Conservation (phyloP, 2,797 vertebrate species). For the Hylomyscus alleni region DNA sequence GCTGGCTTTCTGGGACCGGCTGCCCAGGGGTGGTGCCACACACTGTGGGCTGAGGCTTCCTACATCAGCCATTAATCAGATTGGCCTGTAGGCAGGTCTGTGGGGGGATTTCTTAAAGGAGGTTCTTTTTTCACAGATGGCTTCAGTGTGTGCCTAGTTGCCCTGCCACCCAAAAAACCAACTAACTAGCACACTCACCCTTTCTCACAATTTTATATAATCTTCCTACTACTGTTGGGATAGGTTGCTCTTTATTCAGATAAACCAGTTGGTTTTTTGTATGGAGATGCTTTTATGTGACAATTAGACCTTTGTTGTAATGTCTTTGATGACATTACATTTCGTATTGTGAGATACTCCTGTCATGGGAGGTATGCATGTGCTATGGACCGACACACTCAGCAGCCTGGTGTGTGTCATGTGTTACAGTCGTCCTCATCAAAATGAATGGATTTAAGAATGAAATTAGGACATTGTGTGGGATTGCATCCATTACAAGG, state of each 20-base stretch:
- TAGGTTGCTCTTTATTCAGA: constrained; percentile 14
- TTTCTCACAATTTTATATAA: constrained; percentile 40
- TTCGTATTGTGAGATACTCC: neutral
- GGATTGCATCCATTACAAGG: neutral
- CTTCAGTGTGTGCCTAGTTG: neutral
- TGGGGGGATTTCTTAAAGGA: neutral
- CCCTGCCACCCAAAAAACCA: neutral
- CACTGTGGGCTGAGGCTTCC: neutral
- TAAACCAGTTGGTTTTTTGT: constrained; percentile 27
- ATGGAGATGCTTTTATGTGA: neutral
- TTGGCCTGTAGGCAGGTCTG: neutral
- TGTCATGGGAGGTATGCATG: neutral
- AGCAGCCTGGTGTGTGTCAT: neutral
- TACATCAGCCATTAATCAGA: neutral
- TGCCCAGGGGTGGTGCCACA: neutral
- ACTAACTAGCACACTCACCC: neutral
- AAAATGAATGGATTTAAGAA: neutral
- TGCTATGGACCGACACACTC: neutral
- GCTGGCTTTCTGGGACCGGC: neutral
- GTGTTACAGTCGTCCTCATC: neutral
- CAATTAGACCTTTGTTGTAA: neutral
- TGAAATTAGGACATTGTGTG: neutral
- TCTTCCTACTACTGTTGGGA: constrained; percentile 6
- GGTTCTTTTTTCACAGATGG: neutral
- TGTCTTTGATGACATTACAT: neutral